Conservation (phyloP, 2,113 vertebrate species). For the Melanotaenia duboulayi region DNA sequence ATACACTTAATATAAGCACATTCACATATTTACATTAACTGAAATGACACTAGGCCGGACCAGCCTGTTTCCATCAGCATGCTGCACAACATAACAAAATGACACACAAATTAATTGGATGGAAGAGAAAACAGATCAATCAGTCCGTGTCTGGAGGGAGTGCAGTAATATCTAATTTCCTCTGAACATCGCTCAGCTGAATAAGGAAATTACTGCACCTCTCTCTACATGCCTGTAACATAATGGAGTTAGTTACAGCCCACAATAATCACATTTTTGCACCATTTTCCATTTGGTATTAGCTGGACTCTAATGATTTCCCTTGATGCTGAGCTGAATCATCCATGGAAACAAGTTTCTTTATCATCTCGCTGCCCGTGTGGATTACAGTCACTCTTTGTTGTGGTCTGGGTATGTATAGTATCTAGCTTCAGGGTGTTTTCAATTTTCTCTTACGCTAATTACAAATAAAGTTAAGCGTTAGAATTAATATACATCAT, state of each 20-base stretch:
- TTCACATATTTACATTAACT: slow-evolving; percentile 29
- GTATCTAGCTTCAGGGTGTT: slow-evolving; percentile 23
- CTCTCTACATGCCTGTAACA: slow-evolving; percentile 42
- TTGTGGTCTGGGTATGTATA: background rate
- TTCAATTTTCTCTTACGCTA: slow-evolving; percentile 12
- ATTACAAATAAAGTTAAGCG: slow-evolving; percentile 15
- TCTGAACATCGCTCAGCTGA: slow-evolving; percentile 60
- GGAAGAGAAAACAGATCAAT: slow-evolving; percentile 67
- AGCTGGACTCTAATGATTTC: slow-evolving; percentile 61
- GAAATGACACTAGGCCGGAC: slow-evolving; percentile 15
- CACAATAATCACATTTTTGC: slow-evolving; percentile 60
- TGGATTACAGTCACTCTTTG: slow-evolving; percentile 37
- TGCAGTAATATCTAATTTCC: slow-evolving; percentile 72
- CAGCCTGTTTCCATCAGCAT: slow-evolving; percentile 42
- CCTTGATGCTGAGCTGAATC: slow-evolving; percentile 43
- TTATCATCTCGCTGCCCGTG: slow-evolving; percentile 34
- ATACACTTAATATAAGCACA: slow-evolving; percentile 18
- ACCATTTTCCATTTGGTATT: slow-evolving; percentile 54
- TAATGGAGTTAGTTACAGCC: slow-evolving; percentile 51
- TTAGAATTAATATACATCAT: too few relatives aligned
- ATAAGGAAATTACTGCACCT: slow-evolving; percentile 47
- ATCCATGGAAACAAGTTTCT: slow-evolving; percentile 37
- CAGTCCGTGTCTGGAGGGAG: slow-evolving; percentile 45
- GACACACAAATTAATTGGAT: slow-evolving; percentile 66
- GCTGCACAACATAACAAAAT: slow-evolving; percentile 42